Evolutionary conservation across 2,888 invertebrate genomes (phyloP), one percentile per base, ranked within the genome.

Genomic region (Saturnia pavonia): DNA sequence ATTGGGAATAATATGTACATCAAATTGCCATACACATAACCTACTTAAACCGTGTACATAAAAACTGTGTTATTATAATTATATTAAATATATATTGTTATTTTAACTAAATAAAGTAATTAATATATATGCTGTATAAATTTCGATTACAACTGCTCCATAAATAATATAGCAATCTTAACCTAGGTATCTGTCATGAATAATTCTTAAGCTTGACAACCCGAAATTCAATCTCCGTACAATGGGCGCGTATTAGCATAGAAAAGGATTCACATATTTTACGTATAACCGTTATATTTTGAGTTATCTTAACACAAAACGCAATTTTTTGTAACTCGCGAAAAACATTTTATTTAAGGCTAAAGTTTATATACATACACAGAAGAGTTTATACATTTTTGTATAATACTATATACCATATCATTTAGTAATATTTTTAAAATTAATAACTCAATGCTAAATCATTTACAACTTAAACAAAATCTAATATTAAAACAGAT

Each of bases 221-320:
- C 91, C 87, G 87, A 90, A 91, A 92, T 93, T 92, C 93, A 93
- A 93, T 93, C 92, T 90, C 88, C 91, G 91, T 91, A 92, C 92
- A 92, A 93, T 92, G 88, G 90, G 88, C 91, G 91, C 89, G 86
- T 91, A 93, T 93, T 93, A 93, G 90, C 93, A 93, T 93, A 93
- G 91, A 93, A 92, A 93, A 92, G 92, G 92, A 90, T 92, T 91
- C 92, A 92, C 90, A 93, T 92, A 93, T 93, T 91, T 92, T 91
- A 92, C 91, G 91, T 88, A 90, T 90, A 92, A 91, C 91, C 91
- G 90, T 90, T 91, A 90, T 91, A 91, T 91, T 91, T 91, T 90
- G 91, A 91, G 91, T 90, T 91, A 91, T 91, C 87, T 90, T 85
- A 86, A 85, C 82, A 85, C 87, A 89, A 88, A 90, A 90, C 88